phyloP scores from a whole-genome alignment of 2,888 invertebrate species.

The Stratiomys singularior region DNA sequence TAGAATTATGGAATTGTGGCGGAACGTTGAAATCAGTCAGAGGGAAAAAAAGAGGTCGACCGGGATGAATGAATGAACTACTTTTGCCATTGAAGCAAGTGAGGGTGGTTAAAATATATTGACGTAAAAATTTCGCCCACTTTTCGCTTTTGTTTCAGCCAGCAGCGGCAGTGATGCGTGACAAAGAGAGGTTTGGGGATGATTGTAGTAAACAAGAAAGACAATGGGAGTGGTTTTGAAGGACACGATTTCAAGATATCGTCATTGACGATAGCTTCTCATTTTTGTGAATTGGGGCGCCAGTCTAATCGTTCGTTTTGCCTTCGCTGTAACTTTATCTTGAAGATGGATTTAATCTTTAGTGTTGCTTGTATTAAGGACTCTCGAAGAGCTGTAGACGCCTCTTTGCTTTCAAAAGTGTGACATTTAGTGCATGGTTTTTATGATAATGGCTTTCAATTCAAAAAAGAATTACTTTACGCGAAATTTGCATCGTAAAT shows the following conservation, averaged over 20 bases:
- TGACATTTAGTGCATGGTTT: too few species aligned
- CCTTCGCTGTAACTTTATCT: neutral
- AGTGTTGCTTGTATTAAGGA: neutral
- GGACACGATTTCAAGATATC: neutral
- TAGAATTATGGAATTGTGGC: slow-evolving; percentile 13
- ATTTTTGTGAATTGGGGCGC: slow-evolving; percentile 49
- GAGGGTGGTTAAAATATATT: slow-evolving; percentile 24
- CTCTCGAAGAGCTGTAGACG: too few species aligned
- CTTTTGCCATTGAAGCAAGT: slow-evolving; percentile 10
- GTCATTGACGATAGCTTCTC: slow-evolving; percentile 48
- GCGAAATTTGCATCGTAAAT: too few species aligned
- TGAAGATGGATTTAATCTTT: neutral
- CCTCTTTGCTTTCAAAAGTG: too few species aligned
- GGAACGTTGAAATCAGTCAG: neutral
- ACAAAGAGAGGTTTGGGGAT: too few species aligned
- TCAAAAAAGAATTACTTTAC: too few species aligned
- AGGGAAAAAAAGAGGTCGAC: neutral
- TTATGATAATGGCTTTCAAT: too few species aligned
- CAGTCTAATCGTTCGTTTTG: slow-evolving; percentile 46
- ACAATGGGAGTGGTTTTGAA: slow-evolving; percentile 36
- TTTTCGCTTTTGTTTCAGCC: neutral
- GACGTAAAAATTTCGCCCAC: neutral
- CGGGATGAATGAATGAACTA: slow-evolving; percentile 11
- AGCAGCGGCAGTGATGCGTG: neutral
- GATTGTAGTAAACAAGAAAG: slow-evolving; percentile 37